Percentiles rank a stretch among this genome's conserved stretches.
Evolutionary conservation across 2,113 vertebrate genomes (phyloP).

Genomic region (Engystomops pustulosus): DNA sequence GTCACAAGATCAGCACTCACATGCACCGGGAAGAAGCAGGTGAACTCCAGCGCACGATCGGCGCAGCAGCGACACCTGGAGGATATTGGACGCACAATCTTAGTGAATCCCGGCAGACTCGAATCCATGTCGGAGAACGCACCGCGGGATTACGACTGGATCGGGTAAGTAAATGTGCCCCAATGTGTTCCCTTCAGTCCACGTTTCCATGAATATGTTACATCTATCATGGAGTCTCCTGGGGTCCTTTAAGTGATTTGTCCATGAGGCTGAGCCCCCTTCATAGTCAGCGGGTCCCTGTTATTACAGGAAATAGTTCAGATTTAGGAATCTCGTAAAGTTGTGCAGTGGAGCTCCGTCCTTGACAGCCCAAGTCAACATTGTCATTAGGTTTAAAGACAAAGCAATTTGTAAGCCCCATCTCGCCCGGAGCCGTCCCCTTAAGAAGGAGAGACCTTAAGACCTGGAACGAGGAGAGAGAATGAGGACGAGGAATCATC

Average conservation of each 20-base stretch:
- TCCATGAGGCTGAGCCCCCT: neutral
- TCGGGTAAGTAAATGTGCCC: too few species aligned
- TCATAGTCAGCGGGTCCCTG: neutral
- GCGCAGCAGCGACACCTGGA: too few species aligned
- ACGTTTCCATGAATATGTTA: too few species aligned
- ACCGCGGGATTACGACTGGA: too few species aligned
- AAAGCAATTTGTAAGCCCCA: constrained; percentile 22
- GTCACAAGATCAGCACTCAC: too few species aligned
- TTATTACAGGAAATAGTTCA: neutral
- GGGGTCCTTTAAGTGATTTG: neutral
- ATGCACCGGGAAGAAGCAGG: too few species aligned
- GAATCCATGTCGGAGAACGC: too few species aligned
- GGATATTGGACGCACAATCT: too few species aligned
- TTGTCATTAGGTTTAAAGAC: constrained; percentile 27
- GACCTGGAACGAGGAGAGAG: constrained; percentile 18
- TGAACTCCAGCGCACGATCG: too few species aligned
- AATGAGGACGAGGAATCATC: constrained; percentile 38
- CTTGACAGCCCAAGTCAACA: neutral
- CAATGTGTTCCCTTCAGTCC: too few species aligned
- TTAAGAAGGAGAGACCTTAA: constrained; percentile 31
- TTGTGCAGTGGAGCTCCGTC: neutral
- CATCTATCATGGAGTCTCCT: too few species aligned
- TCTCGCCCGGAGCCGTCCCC: neutral
- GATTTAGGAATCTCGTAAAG: neutral
- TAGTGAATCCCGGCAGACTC: too few species aligned